These are phyloP conservation scores for Marisa cornuarietis DNA, from an alignment of 1,140 invertebrate species.

Conservation along the genomic window DNA sequence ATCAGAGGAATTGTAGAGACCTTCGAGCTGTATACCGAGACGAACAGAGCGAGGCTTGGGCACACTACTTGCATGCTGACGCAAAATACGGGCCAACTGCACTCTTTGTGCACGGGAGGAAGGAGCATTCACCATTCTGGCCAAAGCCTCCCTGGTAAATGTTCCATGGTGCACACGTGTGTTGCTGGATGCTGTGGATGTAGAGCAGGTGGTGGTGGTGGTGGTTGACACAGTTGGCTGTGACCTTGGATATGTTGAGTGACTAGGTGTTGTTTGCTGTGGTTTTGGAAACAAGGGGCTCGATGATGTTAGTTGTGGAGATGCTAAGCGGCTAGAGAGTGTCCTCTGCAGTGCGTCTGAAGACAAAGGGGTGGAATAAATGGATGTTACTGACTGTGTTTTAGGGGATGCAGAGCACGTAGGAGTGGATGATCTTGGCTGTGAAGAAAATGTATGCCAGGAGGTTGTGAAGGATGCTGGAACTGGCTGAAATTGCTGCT, in stretches of 20 bases:
- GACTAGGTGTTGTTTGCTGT: background rate
- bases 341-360: no score
- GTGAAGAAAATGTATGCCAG: background rate
- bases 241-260: no score
- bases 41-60: conserved; percentile 30
- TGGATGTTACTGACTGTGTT: no score
- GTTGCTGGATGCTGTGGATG: background rate
- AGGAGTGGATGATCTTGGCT: conserved; percentile 1
- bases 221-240: background rate
- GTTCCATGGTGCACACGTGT: background rate
- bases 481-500: background rate
- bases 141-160: conserved; percentile 38
- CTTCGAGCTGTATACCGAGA: conserved; percentile 37
- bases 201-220: background rate
- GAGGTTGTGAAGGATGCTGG: background rate
- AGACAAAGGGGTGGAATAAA: no score
- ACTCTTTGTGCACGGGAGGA: conserved; percentile 43
- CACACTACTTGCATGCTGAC: conserved; percentile 33
- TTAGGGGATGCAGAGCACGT: no score
- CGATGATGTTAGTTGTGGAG: background rate
- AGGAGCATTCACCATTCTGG: conserved; percentile 50
- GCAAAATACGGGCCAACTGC: conserved; percentile 41
- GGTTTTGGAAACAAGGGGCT: no score
- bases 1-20: conserved; percentile 31
- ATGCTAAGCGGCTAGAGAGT: background rate